Evolutionary conservation across 1,140 invertebrate genomes (phyloP), one percentile per base, ranked within the genome.

Genomic region (Helicoverpa armigera): DNA sequence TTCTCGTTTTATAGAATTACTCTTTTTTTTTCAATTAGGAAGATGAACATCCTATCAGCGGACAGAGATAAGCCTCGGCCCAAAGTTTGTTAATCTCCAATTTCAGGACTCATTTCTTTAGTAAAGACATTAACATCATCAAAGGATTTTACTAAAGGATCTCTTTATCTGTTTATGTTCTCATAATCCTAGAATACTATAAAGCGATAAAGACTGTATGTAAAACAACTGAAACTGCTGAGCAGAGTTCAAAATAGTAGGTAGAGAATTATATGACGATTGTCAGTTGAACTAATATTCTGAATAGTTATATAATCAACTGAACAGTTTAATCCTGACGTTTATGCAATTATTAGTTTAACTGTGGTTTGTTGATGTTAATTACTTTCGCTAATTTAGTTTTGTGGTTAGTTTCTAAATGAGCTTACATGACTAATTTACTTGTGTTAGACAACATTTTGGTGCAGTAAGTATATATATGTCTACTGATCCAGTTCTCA

Each of bases 331-430:
- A 29, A 5, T 13, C n/a, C 51, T 53, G 50, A 70, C n/a, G 50
- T 70, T 70, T 29, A 51, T 13, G 48, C 2, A 70, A 70, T 70
- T 70, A 70, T 48, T 67, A 67, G n/a, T 18, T 18, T 14, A 14
- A 53, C 35, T 51, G 50, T 13, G 50, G 67, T 67, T 67, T 67
- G 63, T 48, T 11, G 9, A 29, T 13, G 50, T 18, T 70, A 53
- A 51, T 53, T 70, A 53, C 18, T 70, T 31, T 14, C 10, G 50
- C 13, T 69, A 51, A 69, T 69, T 69, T 31, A 53, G 23, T 70
- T 29, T 1, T 43, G 35, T 48, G 31, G 31, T 65, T 18, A 58
- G 18, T 58, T 58, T 58, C 35, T 35, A 35, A 35, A 35, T 35
- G 35, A 35, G 35, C 7, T 35, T 35, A 35, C 35, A 35, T 35